Evolutionary conservation across 2,888 invertebrate genomes (phyloP), one percentile per base, ranked within the genome.

Genomic region (Callyntrura guangdongensis): DNA sequence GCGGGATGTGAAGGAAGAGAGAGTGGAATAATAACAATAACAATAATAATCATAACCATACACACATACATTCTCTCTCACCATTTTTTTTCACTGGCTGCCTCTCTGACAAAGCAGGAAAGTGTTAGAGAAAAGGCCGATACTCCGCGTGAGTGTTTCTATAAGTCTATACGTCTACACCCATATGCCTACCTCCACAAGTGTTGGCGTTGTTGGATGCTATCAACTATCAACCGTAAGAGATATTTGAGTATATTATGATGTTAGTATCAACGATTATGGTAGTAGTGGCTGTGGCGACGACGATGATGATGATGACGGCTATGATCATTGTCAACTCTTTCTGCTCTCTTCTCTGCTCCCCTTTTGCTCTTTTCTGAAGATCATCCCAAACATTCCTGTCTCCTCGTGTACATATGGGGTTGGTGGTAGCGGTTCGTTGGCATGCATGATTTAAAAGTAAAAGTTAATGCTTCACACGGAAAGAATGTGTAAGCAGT

Each of bases 11-110:
- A 11, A 69, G 84, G 22, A 14, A 61, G 25, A 45, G 45, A 86
- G 56, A 89, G 89, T 85, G 86, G 90, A 90, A 90, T 90, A 86
- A 90, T 90, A 90, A 90, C 90, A 90, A 90, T 90, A 90, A 90
- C 90, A 90, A 86, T 90, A 90, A 90, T 90, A 90, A 90, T 90
- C 90, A 90, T 90, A 86, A 77, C 86, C 89, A 69, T 83, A 89
- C 22, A 74, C 77, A 84, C 64, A 77, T 22, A 67, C n/a, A n/a
- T n/a, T n/a, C n/a, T n/a, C n/a, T n/a, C 85, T 86, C 74, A 72
- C 69, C 36, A 72, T 17, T 27, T 86, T 79, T 49, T 72, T 77
- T 77, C 77, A 53, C 53, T 53, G 20, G 0, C 20, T 77, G 20
- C 12, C 22, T 12, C 53, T n/a, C 36, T 9, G 4, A 53, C 77